phyloP scores from a whole-genome alignment of 2,888 invertebrate species.

The Ophion obscuratus region DNA sequence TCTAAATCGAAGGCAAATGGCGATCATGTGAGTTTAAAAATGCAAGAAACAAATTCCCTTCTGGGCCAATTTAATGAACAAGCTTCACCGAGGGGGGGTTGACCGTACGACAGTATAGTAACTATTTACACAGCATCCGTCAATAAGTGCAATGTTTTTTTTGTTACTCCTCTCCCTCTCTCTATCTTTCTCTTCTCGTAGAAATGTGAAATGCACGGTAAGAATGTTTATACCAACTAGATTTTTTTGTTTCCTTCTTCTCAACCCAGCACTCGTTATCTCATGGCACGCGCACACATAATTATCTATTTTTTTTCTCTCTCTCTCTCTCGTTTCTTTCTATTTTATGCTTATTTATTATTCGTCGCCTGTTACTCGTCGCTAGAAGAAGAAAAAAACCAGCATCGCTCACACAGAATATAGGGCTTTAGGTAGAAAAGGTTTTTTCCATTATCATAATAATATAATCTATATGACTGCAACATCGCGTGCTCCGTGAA shows the following conservation, averaged over 20 bases:
- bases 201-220: conserved; percentile 63
- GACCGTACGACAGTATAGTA: background rate
- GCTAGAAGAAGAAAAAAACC: conserved; percentile 33
- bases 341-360: conserved; percentile 8
- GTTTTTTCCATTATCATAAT: conserved; percentile 55
- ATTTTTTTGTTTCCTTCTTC: conserved; percentile 33
- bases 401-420: conserved; percentile 30
- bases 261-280: conserved; percentile 29
- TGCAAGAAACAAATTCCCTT: background rate
- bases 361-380: conserved; percentile 20
- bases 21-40: background rate
- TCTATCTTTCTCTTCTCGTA: conserved; percentile 26
- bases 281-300: conserved; percentile 53
- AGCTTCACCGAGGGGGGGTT: background rate
- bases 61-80: background rate
- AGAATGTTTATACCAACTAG: conserved; percentile 37
- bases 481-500: conserved; percentile 31
- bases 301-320: conserved; percentile 3
- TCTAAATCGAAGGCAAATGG: background rate
- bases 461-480: conserved; percentile 56
- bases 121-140: conserved; percentile 67
- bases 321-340: background rate
- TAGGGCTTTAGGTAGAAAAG: conserved; percentile 64
- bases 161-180: conserved; percentile 12
- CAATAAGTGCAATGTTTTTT: conserved; percentile 54